Base-by-base conservation (phyloP, 2,113 vertebrate genomes). In the Bombycilla garrulus region DNA sequence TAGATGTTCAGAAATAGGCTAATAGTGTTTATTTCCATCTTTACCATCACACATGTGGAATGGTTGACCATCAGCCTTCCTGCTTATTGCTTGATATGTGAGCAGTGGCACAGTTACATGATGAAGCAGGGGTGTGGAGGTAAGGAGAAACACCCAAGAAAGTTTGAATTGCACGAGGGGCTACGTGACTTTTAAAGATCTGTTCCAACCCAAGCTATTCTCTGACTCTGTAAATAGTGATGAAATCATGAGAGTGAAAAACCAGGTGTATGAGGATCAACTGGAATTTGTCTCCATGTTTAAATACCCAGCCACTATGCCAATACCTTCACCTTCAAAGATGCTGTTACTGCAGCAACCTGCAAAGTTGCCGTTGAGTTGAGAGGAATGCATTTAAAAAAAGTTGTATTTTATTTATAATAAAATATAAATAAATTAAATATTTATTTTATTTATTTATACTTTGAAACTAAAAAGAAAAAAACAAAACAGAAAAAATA, bases 1-100 rank as follows among this genome's bases (percentile, higher is more conserved):
- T 45, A 36, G n/a, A 25, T 54, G 4, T 86, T 66, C 14, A 38
- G 33, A 85, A 81, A 38, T 35, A 77, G 29, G 20, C 25, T 53
- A 11, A 51, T 47, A n/a, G 6, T 57, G 15, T 81, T 77, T 81
- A 15, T 88, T 73, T 65, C 38, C 15, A 17, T 57, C 2, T 89
- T 71, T 64, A 16, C 19, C 4, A 6, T 66, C 10, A 22, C 24
- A 10, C 0, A 0, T 57, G 35, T 40, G 45, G 16, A 72, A 61
- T 28, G 29, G 10, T 47, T 87, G 53, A 31, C 29, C 0, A 0
- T 69, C 28, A 81, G 18, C n/a, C 47, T 14, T 44, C 25, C 24
- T n/a, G 10, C 14, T 11, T 57, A 6, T 73, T 86, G 15, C 38
- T 86, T 83, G 56, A 14, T 78, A 14, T 4, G 20, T 53, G 26